Base-by-base conservation (phyloP, 2,113 vertebrate species). In the Leptodactylus fuscus region DNA sequence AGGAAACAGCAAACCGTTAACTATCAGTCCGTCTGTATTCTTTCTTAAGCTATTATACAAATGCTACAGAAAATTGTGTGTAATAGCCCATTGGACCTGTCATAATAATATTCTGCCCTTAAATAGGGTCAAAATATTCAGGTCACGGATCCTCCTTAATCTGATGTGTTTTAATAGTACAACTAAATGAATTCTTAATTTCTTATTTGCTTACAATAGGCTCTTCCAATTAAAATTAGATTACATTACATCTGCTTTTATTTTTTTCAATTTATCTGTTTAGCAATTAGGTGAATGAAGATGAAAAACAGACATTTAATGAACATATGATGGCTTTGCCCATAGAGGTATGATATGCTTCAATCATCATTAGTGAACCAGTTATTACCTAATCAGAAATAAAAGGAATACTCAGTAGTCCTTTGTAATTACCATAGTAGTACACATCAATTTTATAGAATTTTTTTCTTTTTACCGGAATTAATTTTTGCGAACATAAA, bases 231-330 rank as follows among this genome's bases (percentile, higher is more conserved):
- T 82, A 82, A 82, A 82, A 55, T 24, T 29, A 41, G 70, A 49
- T 53, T 49, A 81, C 27, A 73, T 58, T 82, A 73, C 49, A 71
- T 71, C 44, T 13, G 81, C 29, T 75, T 83, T 81, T 70, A 20
- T 74, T 29, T 20, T 74, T 38, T 22, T n/a, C 51, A 71, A n/a
- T 32, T 44, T 71, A 29, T 71, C 27, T 83, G 70, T 83, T 83
- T 24, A 34, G 51, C 51, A 60, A 75, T 83, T 83, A 83, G 70
- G n/a, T 36, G 51, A 83, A 74, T 83, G 51, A 83, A 83, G 51
- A 83, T 83, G 36, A 20, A 74, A 69, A 74, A 60, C 48, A 53
- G 20, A 71, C 48, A 11, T 82, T 49, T 49, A 82, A 71, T 69
- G 36, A 55, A 73, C 81, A 82, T 76, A 44, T 46, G 60, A 53